Conservation (phyloP, 1,140 invertebrate species). For the Matsumurasca onukii region DNA sequence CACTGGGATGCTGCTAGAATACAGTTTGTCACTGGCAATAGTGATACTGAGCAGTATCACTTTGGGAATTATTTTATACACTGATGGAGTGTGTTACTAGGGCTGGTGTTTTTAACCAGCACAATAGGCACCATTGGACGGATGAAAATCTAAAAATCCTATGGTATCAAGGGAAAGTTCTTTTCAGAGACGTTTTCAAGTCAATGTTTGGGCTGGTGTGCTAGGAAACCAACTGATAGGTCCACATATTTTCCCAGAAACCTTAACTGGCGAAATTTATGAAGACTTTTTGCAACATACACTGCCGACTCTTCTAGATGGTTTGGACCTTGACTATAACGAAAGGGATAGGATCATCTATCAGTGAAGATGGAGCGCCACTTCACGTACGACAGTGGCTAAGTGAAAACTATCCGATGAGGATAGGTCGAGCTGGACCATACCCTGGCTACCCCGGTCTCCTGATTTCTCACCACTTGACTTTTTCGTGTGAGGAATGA, state of each 20-base stretch:
- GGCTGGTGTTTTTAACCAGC: not conserved
- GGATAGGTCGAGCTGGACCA: slow-evolving; percentile 42
- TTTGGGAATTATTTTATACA: not conserved
- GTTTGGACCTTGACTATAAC: not conserved
- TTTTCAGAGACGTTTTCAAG: slow-evolving; percentile 10
- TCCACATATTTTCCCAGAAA: slow-evolving; percentile 10
- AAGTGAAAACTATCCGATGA: slow-evolving; percentile 30
- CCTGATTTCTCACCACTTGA: slow-evolving; percentile 43
- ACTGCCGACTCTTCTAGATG: not conserved
- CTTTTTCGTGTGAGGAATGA: not conserved
- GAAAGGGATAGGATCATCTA: not conserved
- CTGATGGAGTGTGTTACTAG: too few relatives aligned
- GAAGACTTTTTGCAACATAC: slow-evolving; percentile 11
- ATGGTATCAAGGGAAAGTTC: not conserved
- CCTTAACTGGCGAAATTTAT: not conserved
- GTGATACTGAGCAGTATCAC: not conserved
- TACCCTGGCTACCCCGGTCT: slow-evolving; percentile 42
- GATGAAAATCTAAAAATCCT: slow-evolving; percentile 10
- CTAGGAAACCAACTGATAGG: slow-evolving; percentile 1
- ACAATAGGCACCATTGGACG: not conserved
- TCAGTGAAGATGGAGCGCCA: slow-evolving; percentile 9
- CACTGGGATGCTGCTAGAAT: too few relatives aligned
- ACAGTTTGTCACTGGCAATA: not conserved
- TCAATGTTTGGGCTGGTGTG: not conserved
- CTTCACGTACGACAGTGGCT: not conserved